Conservation (phyloP, 1,140 invertebrate species). For the Microplitis mediator region DNA sequence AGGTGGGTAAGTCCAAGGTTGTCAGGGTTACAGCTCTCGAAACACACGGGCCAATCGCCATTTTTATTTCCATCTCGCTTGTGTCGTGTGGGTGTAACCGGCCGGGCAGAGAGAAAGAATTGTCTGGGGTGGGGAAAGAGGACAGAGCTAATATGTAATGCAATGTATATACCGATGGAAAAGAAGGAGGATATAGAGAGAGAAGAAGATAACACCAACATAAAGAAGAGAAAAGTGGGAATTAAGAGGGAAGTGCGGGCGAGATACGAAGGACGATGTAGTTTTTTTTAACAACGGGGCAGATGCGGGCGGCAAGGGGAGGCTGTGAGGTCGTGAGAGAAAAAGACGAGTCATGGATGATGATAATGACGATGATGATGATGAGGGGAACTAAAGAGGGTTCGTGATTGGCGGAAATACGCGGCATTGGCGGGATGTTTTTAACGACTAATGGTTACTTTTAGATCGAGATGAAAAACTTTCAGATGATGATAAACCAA, state of each 20-base stretch:
- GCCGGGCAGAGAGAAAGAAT: constrained; percentile 29
- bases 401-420: too few species aligned
- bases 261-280: not conserved
- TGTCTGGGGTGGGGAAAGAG: constrained; percentile 15
- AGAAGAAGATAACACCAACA: not conserved
- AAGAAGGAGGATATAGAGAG: constrained; percentile 18
- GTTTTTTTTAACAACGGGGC: too few species aligned
- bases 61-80: constrained; percentile 49
- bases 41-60: constrained; percentile 55
- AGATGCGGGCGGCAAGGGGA: not conserved
- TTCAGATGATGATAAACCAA: constrained; percentile 40
- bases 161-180: not conserved
- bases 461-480: constrained; percentile 38
- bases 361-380: constrained; percentile 11
- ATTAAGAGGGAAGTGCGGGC: not conserved
- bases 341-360: not conserved
- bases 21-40: constrained; percentile 61
- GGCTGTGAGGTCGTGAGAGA: not conserved
- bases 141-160: constrained; percentile 8
- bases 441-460: not conserved
- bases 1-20: constrained; percentile 57
- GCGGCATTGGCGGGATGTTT: not conserved
- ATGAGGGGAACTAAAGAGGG: not conserved
- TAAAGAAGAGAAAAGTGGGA: too few species aligned
- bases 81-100: constrained; percentile 53